Evolutionary conservation across 2,888 invertebrate species (phyloP), one percentile per base, ranked within the genome.

Genomic region (Chelonus formosanus): DNA sequence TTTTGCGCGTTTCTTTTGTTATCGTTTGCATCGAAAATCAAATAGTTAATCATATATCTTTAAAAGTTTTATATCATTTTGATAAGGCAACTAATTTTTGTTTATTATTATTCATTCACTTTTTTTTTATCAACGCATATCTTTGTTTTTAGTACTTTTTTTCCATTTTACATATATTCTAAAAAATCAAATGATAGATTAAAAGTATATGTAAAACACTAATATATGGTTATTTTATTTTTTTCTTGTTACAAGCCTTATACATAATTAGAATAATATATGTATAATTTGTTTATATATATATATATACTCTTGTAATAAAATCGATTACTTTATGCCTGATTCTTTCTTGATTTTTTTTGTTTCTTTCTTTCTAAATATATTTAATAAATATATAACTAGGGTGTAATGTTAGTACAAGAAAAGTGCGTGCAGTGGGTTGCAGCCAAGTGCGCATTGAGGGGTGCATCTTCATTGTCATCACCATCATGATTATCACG

Each of bases 371-470:
- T 50, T 45, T 44, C 47, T 63, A 64, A n/a, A 56, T 50, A 56
- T 65, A 52, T 48, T 20, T 48, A 48, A 60, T 60, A 74, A 82
- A 83, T 83, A 84, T 83, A 82, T 80, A 82, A 77, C 82, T 83
- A 84, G 78, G 79, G 78, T 78, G 76, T 83, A 80, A 80, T 73
- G 80, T 83, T 83, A 84, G 83, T 83, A 82, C 82, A 82, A 80
- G 83, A 82, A 78, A 81, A 81, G 82, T 83, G 83, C 79, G 84
- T 82, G 83, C 81, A 82, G 80, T 81, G 82, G 81, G 80, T 83
- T 80, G 84, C 82, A 83, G 81, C 81, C 75, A 80, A 76, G 78
- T 81, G 80, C 80, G 76, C 78, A 74, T 78, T 77, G 73, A 78
- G 74, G 78, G 74, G 80, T 80, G 80, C 80, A 44, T 53, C 79